phyloP scores from a whole-genome alignment of 2,888 invertebrate species.

The Tinea semifulvella region DNA sequence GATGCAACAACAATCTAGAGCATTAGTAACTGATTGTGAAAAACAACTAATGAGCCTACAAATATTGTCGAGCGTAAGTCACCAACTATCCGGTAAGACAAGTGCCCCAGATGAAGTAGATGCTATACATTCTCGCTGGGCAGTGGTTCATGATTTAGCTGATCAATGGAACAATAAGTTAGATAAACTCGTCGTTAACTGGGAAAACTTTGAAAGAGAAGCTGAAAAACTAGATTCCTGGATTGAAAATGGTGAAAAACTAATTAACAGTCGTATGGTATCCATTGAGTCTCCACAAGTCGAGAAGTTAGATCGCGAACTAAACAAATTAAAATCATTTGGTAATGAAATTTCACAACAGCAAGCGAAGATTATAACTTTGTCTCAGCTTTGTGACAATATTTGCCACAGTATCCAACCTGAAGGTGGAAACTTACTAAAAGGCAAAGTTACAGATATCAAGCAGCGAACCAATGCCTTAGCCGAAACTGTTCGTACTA shows the following conservation, averaged over 20 bases:
- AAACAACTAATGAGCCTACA: slow-evolving; percentile 78
- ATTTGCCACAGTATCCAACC: slow-evolving; percentile 80
- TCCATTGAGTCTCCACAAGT: slow-evolving; percentile 76
- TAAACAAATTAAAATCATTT: slow-evolving; percentile 79
- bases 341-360: slow-evolving; percentile 88
- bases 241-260: slow-evolving; percentile 74
- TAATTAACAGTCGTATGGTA: slow-evolving; percentile 64
- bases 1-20: slow-evolving; percentile 74
- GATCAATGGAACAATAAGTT: slow-evolving; percentile 81
- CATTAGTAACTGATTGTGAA: slow-evolving; percentile 81
- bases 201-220: slow-evolving; percentile 84
- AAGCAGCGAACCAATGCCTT: slow-evolving; percentile 78
- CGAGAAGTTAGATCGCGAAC: slow-evolving; percentile 78
- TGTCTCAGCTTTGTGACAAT: slow-evolving; percentile 83
- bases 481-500: slow-evolving; percentile 77
- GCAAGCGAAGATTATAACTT: slow-evolving; percentile 80
- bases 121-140: slow-evolving; percentile 83
- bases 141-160: slow-evolving; percentile 82
- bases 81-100: slow-evolving; percentile 78
- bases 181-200: slow-evolving; percentile 80
- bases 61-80: slow-evolving; percentile 76
- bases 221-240: slow-evolving; percentile 80
- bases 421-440: slow-evolving; percentile 78
- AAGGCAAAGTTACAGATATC: slow-evolving; percentile 76
- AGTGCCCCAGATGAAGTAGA: slow-evolving; percentile 86